A percentile compares a stretch with the other conserved stretches of the same genome.
Conservation (phyloP, 2,113 vertebrate species). For the Micronisus gabar region DNA sequence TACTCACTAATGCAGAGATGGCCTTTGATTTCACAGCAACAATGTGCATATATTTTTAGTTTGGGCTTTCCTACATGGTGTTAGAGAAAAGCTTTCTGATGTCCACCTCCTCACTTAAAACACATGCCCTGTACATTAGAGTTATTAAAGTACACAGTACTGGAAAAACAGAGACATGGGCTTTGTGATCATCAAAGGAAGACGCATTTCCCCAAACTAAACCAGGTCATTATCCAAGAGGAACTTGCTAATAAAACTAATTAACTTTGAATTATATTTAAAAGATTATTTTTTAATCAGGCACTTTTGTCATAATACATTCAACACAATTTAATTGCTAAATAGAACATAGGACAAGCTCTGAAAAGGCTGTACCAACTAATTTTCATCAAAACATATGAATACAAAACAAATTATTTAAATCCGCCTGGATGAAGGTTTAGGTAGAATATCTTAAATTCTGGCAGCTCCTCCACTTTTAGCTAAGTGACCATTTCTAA, state of each 20-base stretch:
- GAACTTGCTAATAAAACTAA: background rate
- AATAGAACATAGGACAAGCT: background rate
- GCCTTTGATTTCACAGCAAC: background rate
- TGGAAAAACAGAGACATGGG: background rate
- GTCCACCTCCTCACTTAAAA: background rate
- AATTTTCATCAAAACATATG: background rate
- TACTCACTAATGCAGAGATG: background rate
- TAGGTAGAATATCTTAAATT: background rate
- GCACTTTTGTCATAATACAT: background rate
- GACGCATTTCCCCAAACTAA: background rate
- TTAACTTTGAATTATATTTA: background rate
- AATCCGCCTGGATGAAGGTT: background rate
- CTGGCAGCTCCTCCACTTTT: background rate
- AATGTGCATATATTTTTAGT: background rate
- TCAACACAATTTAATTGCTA: background rate
- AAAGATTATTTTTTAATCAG: background rate
- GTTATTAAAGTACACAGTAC: background rate
- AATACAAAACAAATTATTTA: background rate
- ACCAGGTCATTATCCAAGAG: background rate
- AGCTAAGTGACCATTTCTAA: background rate
- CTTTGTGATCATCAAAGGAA: background rate
- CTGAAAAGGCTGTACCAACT: background rate
- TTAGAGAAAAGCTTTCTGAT: background rate
- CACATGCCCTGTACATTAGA: rapidly evolving
- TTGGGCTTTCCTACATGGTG: background rate